Conservation (phyloP, 2,888 invertebrate genomes). For the Halictus ligatus region DNA sequence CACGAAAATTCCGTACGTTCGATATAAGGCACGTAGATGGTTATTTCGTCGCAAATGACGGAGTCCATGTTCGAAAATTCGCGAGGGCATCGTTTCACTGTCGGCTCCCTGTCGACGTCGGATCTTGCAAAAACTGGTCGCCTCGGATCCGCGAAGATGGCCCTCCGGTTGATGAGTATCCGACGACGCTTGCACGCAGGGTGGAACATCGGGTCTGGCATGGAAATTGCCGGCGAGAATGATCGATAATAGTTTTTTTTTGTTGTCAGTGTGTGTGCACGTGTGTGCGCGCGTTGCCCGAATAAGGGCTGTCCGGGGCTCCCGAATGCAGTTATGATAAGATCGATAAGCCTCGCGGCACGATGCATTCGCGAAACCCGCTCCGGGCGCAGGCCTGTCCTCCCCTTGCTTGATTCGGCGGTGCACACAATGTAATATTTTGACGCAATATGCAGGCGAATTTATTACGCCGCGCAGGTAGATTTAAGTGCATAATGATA, state of each 20-base stretch:
- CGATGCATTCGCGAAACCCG: not conserved
- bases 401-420: not conserved
- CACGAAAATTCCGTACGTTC: no score
- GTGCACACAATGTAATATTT: constrained; percentile 25
- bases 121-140: constrained; percentile 55
- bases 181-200: constrained; percentile 55
- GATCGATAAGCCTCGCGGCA: constrained; percentile 28
- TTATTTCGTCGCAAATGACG: no score
- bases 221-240: constrained; percentile 47
- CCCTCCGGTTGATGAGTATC: constrained; percentile 44
- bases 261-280: no score
- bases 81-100: not conserved
- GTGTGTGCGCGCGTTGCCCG: not conserved
- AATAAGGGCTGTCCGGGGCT: not conserved
- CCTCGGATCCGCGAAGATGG: constrained; percentile 31
- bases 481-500: constrained; percentile 40
- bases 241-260: constrained; percentile 45
- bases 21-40: no score
- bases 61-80: not conserved
- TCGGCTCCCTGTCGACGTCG: not conserved
- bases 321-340: constrained; percentile 33
- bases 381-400: not conserved
- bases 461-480: constrained; percentile 23
- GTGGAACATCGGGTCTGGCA: constrained; percentile 24
- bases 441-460: constrained; percentile 34